Evolutionary conservation across 1,140 invertebrate species (phyloP).

Genomic region (Brachionus angularis): DNA sequence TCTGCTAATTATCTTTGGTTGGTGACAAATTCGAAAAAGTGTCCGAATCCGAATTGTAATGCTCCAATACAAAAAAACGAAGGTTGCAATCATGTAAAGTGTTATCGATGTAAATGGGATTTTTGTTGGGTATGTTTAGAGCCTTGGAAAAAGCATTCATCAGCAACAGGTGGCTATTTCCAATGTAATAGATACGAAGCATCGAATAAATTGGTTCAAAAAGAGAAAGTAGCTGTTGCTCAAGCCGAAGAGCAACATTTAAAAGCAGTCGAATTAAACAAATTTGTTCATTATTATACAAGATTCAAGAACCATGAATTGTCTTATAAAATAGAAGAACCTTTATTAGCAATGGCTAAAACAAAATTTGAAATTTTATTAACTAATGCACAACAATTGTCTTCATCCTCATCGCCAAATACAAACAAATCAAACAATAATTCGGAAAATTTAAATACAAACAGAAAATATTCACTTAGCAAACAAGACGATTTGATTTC

Average conservation of each 20-base stretch:
- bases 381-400: too few species aligned
- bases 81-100: constrained; percentile 75
- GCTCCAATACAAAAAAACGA: constrained; percentile 73
- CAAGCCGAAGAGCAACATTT: constrained; percentile 56
- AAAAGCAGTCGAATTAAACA: constrained; percentile 36
- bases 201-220: constrained; percentile 66
- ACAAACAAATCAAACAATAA: too few species aligned
- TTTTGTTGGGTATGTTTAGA: constrained; percentile 74
- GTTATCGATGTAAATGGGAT: constrained; percentile 72
- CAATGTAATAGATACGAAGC: constrained; percentile 69
- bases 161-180: constrained; percentile 70
- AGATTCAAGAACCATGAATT: constrained; percentile 68
- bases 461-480: too few species aligned
- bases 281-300: constrained; percentile 68
- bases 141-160: constrained; percentile 70
- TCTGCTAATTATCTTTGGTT: constrained; percentile 70
- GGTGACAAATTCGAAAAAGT: constrained; percentile 70
- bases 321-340: constrained; percentile 64
- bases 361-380: constrained; percentile 56
- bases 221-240: constrained; percentile 62
- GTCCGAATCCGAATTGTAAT: constrained; percentile 67
- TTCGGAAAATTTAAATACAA: too few species aligned
- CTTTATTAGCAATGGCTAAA: constrained; percentile 63
- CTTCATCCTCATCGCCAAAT: too few species aligned
- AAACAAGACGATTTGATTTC: too few species aligned